Conservation (phyloP, 1,140 invertebrate genomes). For the Trinorchestia longiramus region DNA sequence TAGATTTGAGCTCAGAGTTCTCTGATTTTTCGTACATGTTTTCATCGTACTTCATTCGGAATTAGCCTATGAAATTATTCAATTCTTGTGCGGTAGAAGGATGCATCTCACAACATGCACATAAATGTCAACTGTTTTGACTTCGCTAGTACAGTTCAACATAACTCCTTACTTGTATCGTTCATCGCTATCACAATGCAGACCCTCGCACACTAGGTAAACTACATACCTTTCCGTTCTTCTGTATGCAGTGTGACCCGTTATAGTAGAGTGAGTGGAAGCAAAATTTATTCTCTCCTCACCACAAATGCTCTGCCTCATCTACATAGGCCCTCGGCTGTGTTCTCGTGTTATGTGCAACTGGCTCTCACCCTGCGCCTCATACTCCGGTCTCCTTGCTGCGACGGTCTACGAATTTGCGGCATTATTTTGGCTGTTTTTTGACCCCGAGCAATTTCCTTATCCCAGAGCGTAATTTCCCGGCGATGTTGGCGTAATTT, state of each 20-base stretch:
- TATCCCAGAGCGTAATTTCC: constrained; percentile 53
- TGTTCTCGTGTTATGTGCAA: too few relatives aligned
- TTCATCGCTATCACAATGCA: neutral
- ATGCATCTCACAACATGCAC: neutral
- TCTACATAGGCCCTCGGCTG: too few relatives aligned
- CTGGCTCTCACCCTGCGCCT: neutral
- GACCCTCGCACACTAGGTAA: neutral
- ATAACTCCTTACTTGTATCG: neutral
- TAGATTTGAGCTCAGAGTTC: neutral
- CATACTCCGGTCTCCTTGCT: neutral
- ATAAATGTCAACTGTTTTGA: neutral
- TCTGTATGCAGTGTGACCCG: neutral
- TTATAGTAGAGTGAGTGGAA: neutral
- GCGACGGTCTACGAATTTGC: neutral
- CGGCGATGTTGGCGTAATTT: constrained; percentile 48
- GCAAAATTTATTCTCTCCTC: neutral
- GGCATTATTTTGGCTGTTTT: constrained; percentile 20
- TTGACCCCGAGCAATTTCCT: constrained; percentile 41
- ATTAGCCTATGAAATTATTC: neutral
- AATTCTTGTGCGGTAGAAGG: neutral
- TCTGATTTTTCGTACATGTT: neutral
- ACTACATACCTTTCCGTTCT: neutral
- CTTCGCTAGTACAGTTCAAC: neutral
- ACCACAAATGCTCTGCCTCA: neutral
- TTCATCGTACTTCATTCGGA: neutral